phyloP scores from a whole-genome alignment of 1,140 invertebrate species.

The Hylaeus anthracinus region DNA sequence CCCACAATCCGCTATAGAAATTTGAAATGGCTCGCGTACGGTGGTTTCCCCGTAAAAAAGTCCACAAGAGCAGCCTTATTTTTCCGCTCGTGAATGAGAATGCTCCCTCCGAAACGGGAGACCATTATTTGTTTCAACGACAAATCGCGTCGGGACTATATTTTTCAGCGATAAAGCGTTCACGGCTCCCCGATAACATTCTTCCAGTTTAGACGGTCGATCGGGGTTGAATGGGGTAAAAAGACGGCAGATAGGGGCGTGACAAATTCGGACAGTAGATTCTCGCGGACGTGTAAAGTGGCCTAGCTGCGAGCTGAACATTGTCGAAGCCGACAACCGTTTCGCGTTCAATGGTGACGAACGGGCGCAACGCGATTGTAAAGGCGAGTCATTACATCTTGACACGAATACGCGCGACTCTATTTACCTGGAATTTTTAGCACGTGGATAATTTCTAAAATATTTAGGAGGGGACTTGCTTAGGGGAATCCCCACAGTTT shows the following conservation, averaged over 20 bases:
- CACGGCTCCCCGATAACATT: constrained; percentile 16
- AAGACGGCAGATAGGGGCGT: constrained; percentile 31
- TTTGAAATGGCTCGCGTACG: no score
- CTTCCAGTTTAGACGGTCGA: constrained; percentile 22
- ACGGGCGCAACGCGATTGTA: not conserved
- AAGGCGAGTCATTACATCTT: not conserved
- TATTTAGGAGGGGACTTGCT: no score
- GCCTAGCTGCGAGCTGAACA: not conserved
- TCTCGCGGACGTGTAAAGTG: not conserved
- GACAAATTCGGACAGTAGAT: constrained; percentile 38
- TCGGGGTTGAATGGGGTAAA: constrained; percentile 15
- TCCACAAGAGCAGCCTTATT: no score
- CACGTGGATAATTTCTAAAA: no score
- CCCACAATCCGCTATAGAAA: no score
- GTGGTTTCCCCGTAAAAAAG: no score
- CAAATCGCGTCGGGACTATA: not conserved
- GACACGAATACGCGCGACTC: not conserved
- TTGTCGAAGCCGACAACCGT: not conserved
- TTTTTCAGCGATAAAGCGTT: constrained; percentile 2
- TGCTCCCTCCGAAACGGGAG: no score
- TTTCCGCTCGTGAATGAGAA: no score
- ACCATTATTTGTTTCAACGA: not conserved
- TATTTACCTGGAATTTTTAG: not conserved
- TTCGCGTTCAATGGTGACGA: not conserved
- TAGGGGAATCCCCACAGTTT: no score